phyloP scores from a whole-genome alignment of 2,888 invertebrate genomes.

The Mactromeris polynyma region DNA sequence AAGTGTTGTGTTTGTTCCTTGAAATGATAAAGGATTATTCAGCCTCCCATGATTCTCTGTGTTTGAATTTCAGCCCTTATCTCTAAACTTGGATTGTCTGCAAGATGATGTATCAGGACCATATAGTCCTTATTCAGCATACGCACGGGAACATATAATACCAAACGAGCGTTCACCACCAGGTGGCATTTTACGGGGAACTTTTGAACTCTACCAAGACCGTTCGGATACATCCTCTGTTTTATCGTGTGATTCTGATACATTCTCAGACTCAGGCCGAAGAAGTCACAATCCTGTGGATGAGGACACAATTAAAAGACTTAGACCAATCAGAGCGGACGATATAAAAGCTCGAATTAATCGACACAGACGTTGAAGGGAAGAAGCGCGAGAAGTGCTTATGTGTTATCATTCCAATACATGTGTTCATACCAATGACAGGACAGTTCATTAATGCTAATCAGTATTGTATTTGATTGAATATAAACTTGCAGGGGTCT shows the following conservation, averaged over 20 bases:
- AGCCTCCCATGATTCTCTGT: neutral
- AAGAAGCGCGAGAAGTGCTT: slow-evolving; percentile 13
- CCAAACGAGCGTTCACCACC: slow-evolving; percentile 70
- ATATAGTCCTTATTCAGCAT: slow-evolving; percentile 76
- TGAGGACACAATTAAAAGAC: slow-evolving; percentile 62
- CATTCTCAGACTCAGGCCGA: slow-evolving; percentile 55
- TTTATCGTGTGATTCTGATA: slow-evolving; percentile 69
- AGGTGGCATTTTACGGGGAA: slow-evolving; percentile 68
- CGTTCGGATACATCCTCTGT: slow-evolving; percentile 67
- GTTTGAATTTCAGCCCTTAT: slow-evolving; percentile 55
- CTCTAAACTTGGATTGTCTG: slow-evolving; percentile 61
- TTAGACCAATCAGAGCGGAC: slow-evolving; percentile 70
- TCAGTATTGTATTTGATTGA: neutral
- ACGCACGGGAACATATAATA: slow-evolving; percentile 76
- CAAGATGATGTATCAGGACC: slow-evolving; percentile 62
- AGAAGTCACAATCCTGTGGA: slow-evolving; percentile 39
- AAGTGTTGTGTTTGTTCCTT: no score
- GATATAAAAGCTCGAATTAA: slow-evolving; percentile 72
- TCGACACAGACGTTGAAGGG: slow-evolving; percentile 62
- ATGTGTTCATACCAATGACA: slow-evolving; percentile 28
- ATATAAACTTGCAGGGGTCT: neutral
- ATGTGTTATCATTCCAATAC: neutral
- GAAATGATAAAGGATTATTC: no score
- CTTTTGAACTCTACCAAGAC: slow-evolving; percentile 72
- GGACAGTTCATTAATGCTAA: neutral